Percentiles rank a stretch among this genome's conserved stretches.
These are phyloP conservation scores for Ennomos fuscantarius DNA, from an alignment of 2,888 invertebrate species.

Conservation along the genomic window DNA sequence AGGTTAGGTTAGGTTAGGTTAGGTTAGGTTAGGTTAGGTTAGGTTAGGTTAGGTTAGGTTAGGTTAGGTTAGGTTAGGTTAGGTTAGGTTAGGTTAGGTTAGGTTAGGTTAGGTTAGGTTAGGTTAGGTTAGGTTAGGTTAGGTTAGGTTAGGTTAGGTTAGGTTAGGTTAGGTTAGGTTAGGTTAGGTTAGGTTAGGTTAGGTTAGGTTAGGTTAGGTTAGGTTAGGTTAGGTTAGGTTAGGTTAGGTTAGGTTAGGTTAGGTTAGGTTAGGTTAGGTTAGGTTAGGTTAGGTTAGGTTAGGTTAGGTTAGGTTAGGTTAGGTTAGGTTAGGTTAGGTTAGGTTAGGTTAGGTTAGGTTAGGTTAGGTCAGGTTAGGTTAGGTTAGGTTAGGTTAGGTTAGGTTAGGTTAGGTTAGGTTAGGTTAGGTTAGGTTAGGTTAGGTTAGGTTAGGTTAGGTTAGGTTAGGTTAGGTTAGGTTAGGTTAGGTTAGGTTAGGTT, in stretches of 20 bases:
- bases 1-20: constrained; percentile 36
- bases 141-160: constrained; percentile 42
- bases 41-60: constrained; percentile 38
- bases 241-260: constrained; percentile 37
- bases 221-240: constrained; percentile 36
- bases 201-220: constrained; percentile 37
- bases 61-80: constrained; percentile 36
- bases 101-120: constrained; percentile 22
- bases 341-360: constrained; percentile 38
- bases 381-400: constrained; percentile 35
- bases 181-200: constrained; percentile 33
- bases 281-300: constrained; percentile 17
- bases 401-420: constrained; percentile 36
- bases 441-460: constrained; percentile 35
- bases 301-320: constrained; percentile 36
- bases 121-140: constrained; percentile 41
- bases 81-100: constrained; percentile 43
- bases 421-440: constrained; percentile 36
- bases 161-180: constrained; percentile 35
- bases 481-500: constrained; percentile 33
- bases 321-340: constrained; percentile 39
- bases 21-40: constrained; percentile 38
- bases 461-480: constrained; percentile 36
- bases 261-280: constrained; percentile 35
- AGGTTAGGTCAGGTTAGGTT: constrained; percentile 36